These are phyloP conservation scores for Erythrolamprus reginae DNA, from an alignment of 2,113 vertebrate species.

Conservation along the genomic window DNA sequence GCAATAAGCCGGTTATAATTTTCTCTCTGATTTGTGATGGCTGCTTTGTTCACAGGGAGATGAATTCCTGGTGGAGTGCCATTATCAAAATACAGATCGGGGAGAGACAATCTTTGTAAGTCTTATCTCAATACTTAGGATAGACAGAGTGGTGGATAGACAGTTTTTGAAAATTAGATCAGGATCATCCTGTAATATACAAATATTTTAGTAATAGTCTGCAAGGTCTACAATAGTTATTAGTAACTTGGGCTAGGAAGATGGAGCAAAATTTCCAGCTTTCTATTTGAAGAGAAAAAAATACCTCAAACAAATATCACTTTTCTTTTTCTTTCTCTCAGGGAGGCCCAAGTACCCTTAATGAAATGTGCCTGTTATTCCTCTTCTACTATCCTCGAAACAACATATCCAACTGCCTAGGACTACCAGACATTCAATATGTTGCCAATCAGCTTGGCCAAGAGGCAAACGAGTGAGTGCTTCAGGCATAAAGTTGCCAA, in stretches of 20 bases:
- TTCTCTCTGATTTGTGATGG: neutral
- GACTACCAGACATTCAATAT: conserved; percentile 54
- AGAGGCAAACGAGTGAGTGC: conserved; percentile 59
- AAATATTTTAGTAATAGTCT: too few species aligned
- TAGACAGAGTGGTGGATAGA: neutral
- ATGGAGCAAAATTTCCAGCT: too few species aligned
- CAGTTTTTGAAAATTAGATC: neutral
- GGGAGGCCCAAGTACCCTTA: conserved; percentile 71
- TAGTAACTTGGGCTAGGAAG: too few species aligned
- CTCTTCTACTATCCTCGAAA: conserved; percentile 76
- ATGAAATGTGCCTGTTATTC: conserved; percentile 82
- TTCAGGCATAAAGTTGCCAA: neutral
- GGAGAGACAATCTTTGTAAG: conserved; percentile 60
- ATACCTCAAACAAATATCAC: too few species aligned
- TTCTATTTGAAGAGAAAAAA: too few species aligned
- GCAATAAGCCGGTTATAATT: neutral
- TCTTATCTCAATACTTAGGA: conserved; percentile 4
- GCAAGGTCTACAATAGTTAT: too few species aligned
- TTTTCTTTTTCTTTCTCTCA: conserved; percentile 41
- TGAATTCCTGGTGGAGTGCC: conserved; percentile 60
- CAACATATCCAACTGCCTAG: conserved; percentile 66
- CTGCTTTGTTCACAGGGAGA: conserved; percentile 54
- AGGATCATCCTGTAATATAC: too few species aligned
- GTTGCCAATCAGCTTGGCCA: conserved; percentile 38
- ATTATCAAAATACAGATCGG: conserved; percentile 50